Base-by-base conservation (phyloP, 2,113 vertebrate genomes). In the Megaceryle torquata region DNA sequence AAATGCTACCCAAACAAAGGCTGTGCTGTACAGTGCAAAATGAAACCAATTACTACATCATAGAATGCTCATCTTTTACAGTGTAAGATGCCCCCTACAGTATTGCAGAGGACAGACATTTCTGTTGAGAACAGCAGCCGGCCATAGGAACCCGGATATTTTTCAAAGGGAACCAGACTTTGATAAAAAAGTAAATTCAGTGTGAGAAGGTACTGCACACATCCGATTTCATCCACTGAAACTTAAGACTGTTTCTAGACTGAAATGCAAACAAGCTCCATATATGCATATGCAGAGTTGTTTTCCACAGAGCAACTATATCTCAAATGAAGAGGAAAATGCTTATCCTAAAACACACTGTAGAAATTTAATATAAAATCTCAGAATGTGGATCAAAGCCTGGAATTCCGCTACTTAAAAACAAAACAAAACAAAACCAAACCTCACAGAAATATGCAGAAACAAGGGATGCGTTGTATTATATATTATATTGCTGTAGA, bases 1-100 rank as follows among this genome's bases (percentile, higher is more conserved):
- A 94, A 96, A 87, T 50, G 93, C 95, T 97, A 91, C 91, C 95
- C 91, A 96, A 97, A 96, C 95, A 95, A 95, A 97, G 93, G 91
- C 96, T 89, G 91, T 70, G 87, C 91, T 74, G 78, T 87, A 94
- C 59, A 69, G 84, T 88, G 91, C 84, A 74, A 96, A 96, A 96
- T 96, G 94, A 97, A 97, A 97, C 89, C 95, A 94, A 95, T 96
- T 91, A 94, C 95, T 74, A 39, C 78, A 92, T 84, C 95, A 61
- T 69, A 65, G 15, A 75, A 60, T 6, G 91, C 93, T 95, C 54
- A 80, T 85, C 93, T 97, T 95, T 95, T 82, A 82, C 93, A 95
- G 93, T 15, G 37, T 1, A 28, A 96, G 94, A 91, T 97, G 96
- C 96, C 95, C 94, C 94, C 96, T 97, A 76, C 94, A 96, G 95